Base-by-base conservation (phyloP, 2,113 vertebrate genomes). In the Notiomystis cincta region DNA sequence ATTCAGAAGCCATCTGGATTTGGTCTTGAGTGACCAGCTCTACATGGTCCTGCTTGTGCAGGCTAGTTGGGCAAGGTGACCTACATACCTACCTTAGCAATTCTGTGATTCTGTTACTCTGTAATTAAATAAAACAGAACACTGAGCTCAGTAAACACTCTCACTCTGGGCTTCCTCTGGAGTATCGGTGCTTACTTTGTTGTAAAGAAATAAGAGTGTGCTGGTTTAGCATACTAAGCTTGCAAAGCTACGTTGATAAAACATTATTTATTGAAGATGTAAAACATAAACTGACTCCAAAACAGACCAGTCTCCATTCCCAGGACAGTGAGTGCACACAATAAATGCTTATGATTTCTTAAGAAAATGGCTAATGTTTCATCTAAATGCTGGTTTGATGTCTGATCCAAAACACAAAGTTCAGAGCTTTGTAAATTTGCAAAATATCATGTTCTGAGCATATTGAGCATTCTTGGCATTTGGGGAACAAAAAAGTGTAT, bases 241-340 rank as follows among this genome's bases (percentile, higher is more conserved):
- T 44, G 51, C 50, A 91, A 93, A 95, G 47, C 35, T 70, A 44
- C 40, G 57, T 66, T 82, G 75, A 75, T 95, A 91, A 78, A 7
- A 30, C 27, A 56, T 64, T 91, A 67, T 84, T 92, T 93, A 67
- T 60, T 92, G 31, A 95, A 91, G 69, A 89, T 64, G 8, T 77
- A 84, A 96, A 95, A 14, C 54, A 94, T 21, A 89, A 94, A 92
- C 22, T 87, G 15, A 84, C 65, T 95, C 89, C 72, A 73, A 92
- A 95, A 18, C 17, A 67, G 65, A 67, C 86, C 51, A 82, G 12
- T 81, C 25, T 94, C 30, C 33, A 77, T 89, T 94, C 71, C 76
- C 85, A 82, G 57, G 61, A 60, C 37, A 90, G 38, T 33, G 12
- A 93, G 18, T 24, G 88, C 31, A 64, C 19, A 73, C 13, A 82